Conservation (phyloP, 2,797 vertebrate genomes). For the Loriculus beryllinus region DNA sequence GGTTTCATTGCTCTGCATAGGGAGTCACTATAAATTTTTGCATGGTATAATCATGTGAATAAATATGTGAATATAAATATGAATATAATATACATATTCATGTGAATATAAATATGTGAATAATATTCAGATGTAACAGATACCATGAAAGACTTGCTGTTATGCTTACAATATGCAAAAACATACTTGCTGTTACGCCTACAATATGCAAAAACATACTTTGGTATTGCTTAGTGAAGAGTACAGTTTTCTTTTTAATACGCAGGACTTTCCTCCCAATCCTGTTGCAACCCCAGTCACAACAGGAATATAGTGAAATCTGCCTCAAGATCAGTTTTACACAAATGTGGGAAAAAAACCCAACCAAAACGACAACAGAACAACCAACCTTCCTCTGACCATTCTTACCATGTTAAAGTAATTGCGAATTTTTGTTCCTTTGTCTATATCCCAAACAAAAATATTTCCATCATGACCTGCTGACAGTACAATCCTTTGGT, state of each 20-base stretch:
- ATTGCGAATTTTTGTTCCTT: slow-evolving; percentile 93
- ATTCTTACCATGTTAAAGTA: slow-evolving; percentile 96
- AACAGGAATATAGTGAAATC: not conserved
- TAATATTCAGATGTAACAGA: not conserved
- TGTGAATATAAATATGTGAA: no score
- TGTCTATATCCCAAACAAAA: slow-evolving; percentile 94
- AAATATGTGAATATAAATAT: no score
- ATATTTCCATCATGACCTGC: slow-evolving; percentile 98
- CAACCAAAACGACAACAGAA: not conserved
- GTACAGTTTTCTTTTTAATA: not conserved
- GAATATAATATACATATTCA: no score
- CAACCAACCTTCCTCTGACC: no score
- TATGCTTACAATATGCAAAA: not conserved
- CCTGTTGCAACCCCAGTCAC: not conserved
- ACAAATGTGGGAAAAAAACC: not conserved
- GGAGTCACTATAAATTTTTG: not conserved
- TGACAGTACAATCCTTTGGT: slow-evolving; percentile 93
- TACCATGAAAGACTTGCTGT: not conserved
- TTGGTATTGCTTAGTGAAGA: not conserved
- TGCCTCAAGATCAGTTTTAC: not conserved
- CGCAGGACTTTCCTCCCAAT: not conserved
- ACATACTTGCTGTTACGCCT: not conserved
- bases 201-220: not conserved
- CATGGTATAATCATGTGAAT: not conserved
- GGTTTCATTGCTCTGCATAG: not conserved